phyloP scores from a whole-genome alignment of 2,113 vertebrate species.

The Neodon shergylaensis region DNA sequence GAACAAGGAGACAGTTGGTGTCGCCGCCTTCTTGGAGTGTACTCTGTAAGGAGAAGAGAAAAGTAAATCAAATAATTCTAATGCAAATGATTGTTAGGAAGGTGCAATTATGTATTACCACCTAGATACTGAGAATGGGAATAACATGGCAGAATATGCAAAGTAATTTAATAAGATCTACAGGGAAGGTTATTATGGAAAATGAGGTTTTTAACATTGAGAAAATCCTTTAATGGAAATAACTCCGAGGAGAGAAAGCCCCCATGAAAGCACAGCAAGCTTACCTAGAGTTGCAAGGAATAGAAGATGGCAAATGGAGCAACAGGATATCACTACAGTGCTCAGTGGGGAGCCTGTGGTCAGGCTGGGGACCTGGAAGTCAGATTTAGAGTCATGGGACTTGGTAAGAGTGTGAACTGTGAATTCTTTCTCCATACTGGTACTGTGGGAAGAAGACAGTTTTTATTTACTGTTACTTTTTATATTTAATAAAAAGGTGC shows the following conservation, averaged over 20 bases:
- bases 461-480: background rate
- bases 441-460: background rate
- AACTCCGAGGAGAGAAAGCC: background rate
- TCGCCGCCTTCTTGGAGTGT: background rate
- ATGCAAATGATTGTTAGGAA: background rate
- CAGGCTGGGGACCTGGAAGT: background rate
- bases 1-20: background rate
- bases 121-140: background rate
- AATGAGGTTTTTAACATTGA: background rate
- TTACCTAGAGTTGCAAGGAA: too few relatives aligned
- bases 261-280: background rate
- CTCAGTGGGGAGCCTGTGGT: background rate
- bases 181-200: background rate
- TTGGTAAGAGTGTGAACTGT: background rate
- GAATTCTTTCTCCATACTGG: background rate
- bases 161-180: background rate
- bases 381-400: background rate
- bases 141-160: background rate
- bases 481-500: background rate
- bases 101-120: background rate
- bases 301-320: background rate
- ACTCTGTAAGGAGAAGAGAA: background rate
- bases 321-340: background rate
- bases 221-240: background rate
- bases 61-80: background rate